A percentile compares a stretch with the other conserved stretches of the same genome.
Conservation (phyloP, 37 sponge, comb jelly and placozoan species). For the Ianthella basta region DNA sequence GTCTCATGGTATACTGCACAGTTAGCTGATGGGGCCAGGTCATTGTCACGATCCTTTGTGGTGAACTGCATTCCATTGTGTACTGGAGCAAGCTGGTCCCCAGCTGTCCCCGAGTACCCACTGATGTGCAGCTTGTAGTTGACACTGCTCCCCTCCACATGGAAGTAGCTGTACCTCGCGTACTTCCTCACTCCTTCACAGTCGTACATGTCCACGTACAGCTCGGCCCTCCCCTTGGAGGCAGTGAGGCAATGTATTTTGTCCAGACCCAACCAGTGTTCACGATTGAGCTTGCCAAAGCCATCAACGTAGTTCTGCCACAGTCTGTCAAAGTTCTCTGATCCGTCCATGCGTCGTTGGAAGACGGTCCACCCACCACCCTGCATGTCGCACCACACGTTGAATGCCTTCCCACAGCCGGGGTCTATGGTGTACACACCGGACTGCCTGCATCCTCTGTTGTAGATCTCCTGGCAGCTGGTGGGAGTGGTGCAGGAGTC, state of each 20-base stretch:
- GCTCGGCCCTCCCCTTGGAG: too few species aligned
- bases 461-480: not conserved
- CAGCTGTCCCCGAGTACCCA: not conserved
- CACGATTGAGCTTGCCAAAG: not conserved
- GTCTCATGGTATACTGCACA: not conserved
- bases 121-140: not conserved
- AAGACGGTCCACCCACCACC: conserved; percentile 3
- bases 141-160: too few species aligned
- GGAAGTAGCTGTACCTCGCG: too few species aligned
- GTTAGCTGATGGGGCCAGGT: not conserved
- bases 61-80: not conserved
- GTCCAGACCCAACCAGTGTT: not conserved
- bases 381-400: conserved; percentile 17
- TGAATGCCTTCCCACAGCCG: not conserved
- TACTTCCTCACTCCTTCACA: too few species aligned
- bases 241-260: not conserved
- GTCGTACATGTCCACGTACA: too few species aligned
- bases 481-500: too few species aligned
- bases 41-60: too few species aligned
- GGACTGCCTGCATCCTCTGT: not conserved
- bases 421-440: conserved; percentile 4
- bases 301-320: not conserved
- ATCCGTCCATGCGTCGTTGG: conserved; percentile 1
- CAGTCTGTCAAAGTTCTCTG: not conserved
- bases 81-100: not conserved